A percentile compares a stretch with the other conserved stretches of the same genome.
Evolutionary conservation across 2,113 vertebrate genomes (phyloP).

Genomic region (Ophiodon elongatus): DNA sequence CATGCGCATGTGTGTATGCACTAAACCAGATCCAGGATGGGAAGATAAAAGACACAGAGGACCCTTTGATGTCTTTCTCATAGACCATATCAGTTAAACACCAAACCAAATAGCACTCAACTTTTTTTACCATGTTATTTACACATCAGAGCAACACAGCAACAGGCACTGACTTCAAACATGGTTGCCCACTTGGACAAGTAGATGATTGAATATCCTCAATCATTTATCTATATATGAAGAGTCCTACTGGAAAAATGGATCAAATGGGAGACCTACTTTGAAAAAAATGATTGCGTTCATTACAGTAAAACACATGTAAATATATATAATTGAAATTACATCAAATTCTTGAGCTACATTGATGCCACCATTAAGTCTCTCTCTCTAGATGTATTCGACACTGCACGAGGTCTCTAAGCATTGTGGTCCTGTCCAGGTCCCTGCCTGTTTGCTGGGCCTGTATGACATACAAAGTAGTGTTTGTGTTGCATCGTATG

Average conservation of each 20-base stretch:
- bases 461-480: neutral
- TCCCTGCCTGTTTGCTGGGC: neutral
- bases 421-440: neutral
- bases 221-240: slow-evolving; percentile 37
- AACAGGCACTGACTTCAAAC: slow-evolving; percentile 62
- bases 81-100: slow-evolving; percentile 68
- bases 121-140: slow-evolving; percentile 57
- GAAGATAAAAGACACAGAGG: slow-evolving; percentile 62
- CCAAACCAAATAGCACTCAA: slow-evolving; percentile 63
- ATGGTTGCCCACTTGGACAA: slow-evolving; percentile 48
- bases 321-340: slow-evolving; percentile 13
- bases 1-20: slow-evolving; percentile 19
- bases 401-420: neutral
- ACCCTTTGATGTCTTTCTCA: slow-evolving; percentile 63
- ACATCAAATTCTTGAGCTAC: slow-evolving; percentile 16
- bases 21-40: slow-evolving; percentile 55
- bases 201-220: slow-evolving; percentile 38
- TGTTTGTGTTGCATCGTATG: neutral
- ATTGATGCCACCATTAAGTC: neutral
- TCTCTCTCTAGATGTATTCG: neutral
- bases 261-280: slow-evolving; percentile 32
- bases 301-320: slow-evolving; percentile 20
- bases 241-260: slow-evolving; percentile 34
- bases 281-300: slow-evolving; percentile 14
- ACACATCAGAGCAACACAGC: slow-evolving; percentile 63